These are phyloP conservation scores for Hirtodrosophila trivittata DNA, from an alignment of 2,888 invertebrate species.

Conservation along the genomic window DNA sequence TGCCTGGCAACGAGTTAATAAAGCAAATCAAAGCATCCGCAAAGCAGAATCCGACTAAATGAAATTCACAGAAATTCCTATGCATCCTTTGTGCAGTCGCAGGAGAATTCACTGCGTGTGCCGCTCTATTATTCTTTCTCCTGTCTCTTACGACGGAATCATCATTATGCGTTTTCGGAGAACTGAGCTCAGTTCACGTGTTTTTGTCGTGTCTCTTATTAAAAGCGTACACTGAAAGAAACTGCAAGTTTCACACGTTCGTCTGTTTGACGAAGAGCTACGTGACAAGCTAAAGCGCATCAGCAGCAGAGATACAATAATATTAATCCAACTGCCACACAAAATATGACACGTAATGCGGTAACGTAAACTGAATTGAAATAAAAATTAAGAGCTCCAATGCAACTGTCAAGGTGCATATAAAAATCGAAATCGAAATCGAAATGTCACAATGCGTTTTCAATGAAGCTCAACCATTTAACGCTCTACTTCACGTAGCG, in stretches of 20 bases:
- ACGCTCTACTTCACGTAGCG: too few species aligned
- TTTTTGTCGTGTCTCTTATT: too few species aligned
- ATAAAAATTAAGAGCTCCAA: not conserved
- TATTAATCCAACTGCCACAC: slow-evolving; percentile 7
- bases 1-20: too few species aligned
- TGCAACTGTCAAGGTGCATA: slow-evolving; percentile 18
- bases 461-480: slow-evolving; percentile 8
- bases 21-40: too few species aligned
- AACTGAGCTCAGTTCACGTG: too few species aligned
- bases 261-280: slow-evolving; percentile 57
- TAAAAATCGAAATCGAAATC: slow-evolving; percentile 6
- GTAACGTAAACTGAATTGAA: not conserved
- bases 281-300: slow-evolving; percentile 62
- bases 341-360: slow-evolving; percentile 44
- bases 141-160: too few species aligned
- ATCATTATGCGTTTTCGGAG: too few species aligned
- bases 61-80: too few species aligned
- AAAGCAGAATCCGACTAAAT: too few species aligned
- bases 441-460: slow-evolving; percentile 11
- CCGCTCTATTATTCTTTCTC: too few species aligned
- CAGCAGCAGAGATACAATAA: slow-evolving; percentile 23
- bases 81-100: too few species aligned
- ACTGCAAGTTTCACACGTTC: slow-evolving; percentile 61
- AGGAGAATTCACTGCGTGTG: too few species aligned
- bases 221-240: slow-evolving; percentile 9